Evolutionary conservation across 2,888 invertebrate genomes (phyloP).

Genomic region (Thymelicus sylvestris): DNA sequence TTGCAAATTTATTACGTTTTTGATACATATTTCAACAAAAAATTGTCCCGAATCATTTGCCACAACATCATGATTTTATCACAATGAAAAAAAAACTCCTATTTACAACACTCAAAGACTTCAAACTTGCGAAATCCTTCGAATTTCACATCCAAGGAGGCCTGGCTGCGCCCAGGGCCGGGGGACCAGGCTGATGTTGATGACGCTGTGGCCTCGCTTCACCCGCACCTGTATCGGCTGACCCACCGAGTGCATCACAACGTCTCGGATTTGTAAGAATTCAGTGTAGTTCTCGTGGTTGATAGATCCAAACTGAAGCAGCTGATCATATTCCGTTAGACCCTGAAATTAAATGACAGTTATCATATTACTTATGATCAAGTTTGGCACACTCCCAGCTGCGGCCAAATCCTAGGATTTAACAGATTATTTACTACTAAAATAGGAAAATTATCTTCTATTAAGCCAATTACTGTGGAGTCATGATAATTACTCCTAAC

Average conservation of each 20-base stretch:
- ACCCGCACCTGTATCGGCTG: constrained; percentile 83
- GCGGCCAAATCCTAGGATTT: no score
- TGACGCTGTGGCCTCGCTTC: constrained; percentile 66
- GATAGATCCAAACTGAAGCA: constrained; percentile 92
- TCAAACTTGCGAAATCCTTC: constrained; percentile 46
- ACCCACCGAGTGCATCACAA: constrained; percentile 87
- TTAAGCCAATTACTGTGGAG: no score
- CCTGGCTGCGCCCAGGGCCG: constrained; percentile 92
- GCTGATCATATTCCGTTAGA: constrained; percentile 87
- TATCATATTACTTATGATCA: no score
- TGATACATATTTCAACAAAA: no score
- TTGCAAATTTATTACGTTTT: no score
- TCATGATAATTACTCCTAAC: no score
- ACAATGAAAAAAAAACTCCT: not conserved
- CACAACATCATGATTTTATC: not conserved
- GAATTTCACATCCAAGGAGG: constrained; percentile 85
- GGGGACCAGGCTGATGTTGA: constrained; percentile 87
- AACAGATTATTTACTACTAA: no score
- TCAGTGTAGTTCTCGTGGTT: constrained; percentile 88
- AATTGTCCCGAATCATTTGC: not conserved
- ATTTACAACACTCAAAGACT: constrained; percentile 1
- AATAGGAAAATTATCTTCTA: no score
- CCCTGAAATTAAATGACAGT: constrained; percentile 82
- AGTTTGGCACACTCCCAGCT: no score
- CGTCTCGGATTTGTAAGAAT: constrained; percentile 87